Evolutionary conservation across 1,140 invertebrate species (phyloP).

Genomic region (Drosophila ironensis): DNA sequence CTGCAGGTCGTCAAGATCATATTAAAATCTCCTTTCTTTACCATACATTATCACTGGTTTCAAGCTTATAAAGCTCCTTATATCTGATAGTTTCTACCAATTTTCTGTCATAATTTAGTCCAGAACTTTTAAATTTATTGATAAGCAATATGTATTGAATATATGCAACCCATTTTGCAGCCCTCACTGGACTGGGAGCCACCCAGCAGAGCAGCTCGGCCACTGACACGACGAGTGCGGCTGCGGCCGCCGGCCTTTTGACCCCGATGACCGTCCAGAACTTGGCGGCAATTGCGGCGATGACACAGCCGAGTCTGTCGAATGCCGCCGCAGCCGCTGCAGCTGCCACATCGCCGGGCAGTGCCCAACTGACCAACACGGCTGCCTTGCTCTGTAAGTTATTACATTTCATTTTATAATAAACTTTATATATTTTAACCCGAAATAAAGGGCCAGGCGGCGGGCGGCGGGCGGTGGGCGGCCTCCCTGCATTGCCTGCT

Average conservation of each 20-base stretch:
- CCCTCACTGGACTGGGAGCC: constrained; percentile 79
- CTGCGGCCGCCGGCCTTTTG: constrained; percentile 84
- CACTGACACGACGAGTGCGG: constrained; percentile 78
- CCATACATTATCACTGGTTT: too few species aligned
- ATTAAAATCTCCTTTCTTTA: too few species aligned
- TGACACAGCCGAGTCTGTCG: constrained; percentile 88
- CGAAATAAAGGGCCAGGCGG: neutral
- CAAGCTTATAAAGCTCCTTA: too few species aligned
- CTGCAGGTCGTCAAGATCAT: too few species aligned
- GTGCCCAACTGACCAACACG: constrained; percentile 80
- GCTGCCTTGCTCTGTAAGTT: constrained; percentile 81
- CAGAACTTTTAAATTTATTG: too few species aligned
- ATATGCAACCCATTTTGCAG: constrained; percentile 3
- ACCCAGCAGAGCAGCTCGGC: constrained; percentile 72
- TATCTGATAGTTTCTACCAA: too few species aligned
- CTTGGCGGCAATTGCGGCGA: constrained; percentile 93
- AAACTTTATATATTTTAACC: neutral
- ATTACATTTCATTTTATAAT: neutral
- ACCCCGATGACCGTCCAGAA: constrained; percentile 94
- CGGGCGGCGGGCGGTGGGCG: too few species aligned
- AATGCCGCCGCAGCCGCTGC: constrained; percentile 76
- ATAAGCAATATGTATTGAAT: neutral
- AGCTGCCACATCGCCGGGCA: constrained; percentile 83
- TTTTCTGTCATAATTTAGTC: too few species aligned
- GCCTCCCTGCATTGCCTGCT: too few species aligned